phyloP scores from a whole-genome alignment of 2,113 vertebrate genomes.

The Catharus fuscescens region DNA sequence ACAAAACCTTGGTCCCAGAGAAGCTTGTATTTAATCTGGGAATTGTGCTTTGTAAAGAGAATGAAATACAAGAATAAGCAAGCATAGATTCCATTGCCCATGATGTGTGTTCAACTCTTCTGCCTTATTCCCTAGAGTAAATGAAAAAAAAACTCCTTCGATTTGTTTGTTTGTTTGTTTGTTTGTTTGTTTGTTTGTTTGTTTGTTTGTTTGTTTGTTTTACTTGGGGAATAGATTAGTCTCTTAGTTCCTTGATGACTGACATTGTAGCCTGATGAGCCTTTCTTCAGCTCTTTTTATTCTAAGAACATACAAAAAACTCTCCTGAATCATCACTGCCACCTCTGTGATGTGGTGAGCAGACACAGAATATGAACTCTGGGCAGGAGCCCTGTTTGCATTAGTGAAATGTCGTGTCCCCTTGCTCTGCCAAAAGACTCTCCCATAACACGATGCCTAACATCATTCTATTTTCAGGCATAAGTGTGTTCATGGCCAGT shows the following conservation, averaged over 20 bases:
- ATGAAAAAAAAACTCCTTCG: background rate
- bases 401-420: fast-evolving
- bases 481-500: background rate
- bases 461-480: background rate
- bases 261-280: background rate
- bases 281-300: background rate
- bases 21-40: background rate
- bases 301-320: background rate
- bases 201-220: background rate
- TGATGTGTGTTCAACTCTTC: fast-evolving
- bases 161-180: background rate
- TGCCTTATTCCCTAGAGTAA: background rate
- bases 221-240: background rate
- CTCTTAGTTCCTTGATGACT: background rate
- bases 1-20: background rate
- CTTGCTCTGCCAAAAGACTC: background rate
- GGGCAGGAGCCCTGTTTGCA: background rate
- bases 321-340: background rate
- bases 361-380: background rate
- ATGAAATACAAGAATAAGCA: background rate
- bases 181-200: background rate
- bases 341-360: background rate
- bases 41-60: background rate
- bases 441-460: background rate
- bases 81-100: background rate